phyloP scores from a whole-genome alignment of 1,140 invertebrate species.

The Triops longicaudatus region DNA sequence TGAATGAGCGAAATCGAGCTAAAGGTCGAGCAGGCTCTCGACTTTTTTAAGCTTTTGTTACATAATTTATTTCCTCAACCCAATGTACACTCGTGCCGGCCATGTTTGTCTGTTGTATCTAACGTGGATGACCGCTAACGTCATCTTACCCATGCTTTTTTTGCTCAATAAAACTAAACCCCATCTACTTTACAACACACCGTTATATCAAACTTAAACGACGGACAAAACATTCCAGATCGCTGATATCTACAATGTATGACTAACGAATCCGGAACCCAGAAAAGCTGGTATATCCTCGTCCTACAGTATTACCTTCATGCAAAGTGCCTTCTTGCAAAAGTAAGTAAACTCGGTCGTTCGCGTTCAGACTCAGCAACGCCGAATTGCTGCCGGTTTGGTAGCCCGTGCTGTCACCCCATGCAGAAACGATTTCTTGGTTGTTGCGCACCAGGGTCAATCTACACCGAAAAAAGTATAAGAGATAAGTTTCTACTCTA shows the following conservation, averaged over 20 bases:
- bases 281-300: constrained; percentile 32
- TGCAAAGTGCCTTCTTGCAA: constrained; percentile 32
- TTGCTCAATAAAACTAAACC: neutral
- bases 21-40: constrained; percentile 9
- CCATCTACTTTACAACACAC: constrained; percentile 11
- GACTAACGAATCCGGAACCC: constrained; percentile 31
- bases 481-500: neutral
- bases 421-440: constrained; percentile 32
- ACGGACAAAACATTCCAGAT: no score
- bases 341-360: constrained; percentile 31
- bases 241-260: neutral
- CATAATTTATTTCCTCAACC: neutral
- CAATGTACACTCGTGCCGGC: neutral
- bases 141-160: neutral
- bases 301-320: constrained; percentile 27
- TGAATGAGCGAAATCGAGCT: neutral
- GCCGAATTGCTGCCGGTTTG: constrained; percentile 32
- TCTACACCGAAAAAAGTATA: constrained; percentile 14
- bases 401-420: constrained; percentile 32
- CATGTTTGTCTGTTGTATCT: constrained; percentile 12
- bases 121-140: neutral
- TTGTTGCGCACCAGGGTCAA: constrained; percentile 31
- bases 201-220: no score
- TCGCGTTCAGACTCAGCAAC: constrained; percentile 28
- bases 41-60: neutral